Evolutionary conservation across 2,888 invertebrate genomes (phyloP).

Genomic region (Tiliacea citrago): DNA sequence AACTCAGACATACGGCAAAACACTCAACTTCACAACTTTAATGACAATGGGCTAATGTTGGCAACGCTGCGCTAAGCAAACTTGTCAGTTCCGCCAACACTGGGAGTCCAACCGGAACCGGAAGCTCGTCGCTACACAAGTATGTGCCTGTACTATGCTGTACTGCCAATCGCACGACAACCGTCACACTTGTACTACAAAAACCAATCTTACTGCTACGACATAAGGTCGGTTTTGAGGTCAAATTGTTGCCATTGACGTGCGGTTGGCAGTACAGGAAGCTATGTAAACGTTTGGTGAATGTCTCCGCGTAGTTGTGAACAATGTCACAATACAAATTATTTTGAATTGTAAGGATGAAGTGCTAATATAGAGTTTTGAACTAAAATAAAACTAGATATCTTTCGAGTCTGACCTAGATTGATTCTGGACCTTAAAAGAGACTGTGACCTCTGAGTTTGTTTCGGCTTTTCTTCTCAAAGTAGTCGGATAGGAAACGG

Average conservation of each 20-base stretch:
- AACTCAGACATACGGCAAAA: constrained; percentile 39
- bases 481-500: too few species aligned
- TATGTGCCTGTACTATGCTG: constrained; percentile 46
- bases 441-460: too few species aligned
- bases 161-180: constrained; percentile 8
- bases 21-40: constrained; percentile 54
- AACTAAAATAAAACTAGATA: neutral
- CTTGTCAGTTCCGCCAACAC: constrained; percentile 75
- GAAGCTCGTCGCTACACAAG: constrained; percentile 68
- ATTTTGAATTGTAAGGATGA: constrained; percentile 29
- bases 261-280: constrained; percentile 35
- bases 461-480: too few species aligned
- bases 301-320: constrained; percentile 53
- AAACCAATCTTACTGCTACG: constrained; percentile 5
- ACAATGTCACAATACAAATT: constrained; percentile 49
- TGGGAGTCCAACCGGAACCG: constrained; percentile 71
- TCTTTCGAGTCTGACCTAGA: neutral
- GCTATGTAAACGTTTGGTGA: constrained; percentile 63
- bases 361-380: constrained; percentile 9
- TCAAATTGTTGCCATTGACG: too few species aligned
- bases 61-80: constrained; percentile 71
- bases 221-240: neutral
- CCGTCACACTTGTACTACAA: neutral
- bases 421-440: too few species aligned
- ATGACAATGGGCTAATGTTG: constrained; percentile 71